These are phyloP conservation scores for Chascanopsetta lugubris DNA, from an alignment of 2,113 vertebrate genomes.

Conservation along the genomic window DNA sequence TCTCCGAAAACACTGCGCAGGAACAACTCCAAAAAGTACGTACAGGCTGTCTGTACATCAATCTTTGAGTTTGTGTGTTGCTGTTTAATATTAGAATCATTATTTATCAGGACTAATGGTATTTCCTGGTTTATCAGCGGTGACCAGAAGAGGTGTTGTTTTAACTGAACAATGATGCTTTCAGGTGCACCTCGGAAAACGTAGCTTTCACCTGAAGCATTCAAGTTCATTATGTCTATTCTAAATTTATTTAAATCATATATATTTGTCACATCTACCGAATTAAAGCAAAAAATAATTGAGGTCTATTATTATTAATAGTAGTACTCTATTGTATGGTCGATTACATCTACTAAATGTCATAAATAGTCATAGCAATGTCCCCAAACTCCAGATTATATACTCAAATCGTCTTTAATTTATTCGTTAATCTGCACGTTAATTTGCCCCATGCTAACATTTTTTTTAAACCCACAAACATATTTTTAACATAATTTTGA, in stretches of 20 bases:
- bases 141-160: background rate
- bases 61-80: background rate
- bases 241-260: background rate
- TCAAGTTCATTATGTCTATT: background rate
- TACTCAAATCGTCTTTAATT: background rate
- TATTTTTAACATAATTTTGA: no score
- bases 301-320: background rate
- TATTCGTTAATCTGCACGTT: background rate
- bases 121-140: background rate
- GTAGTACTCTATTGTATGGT: background rate
- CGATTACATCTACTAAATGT: background rate
- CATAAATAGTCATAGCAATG: background rate
- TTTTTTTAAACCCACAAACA: background rate
- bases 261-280: no score
- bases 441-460: background rate
- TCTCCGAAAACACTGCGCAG: slow-evolving; percentile 56
- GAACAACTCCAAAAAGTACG: slow-evolving; percentile 71
- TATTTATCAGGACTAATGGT: background rate
- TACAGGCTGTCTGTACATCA: background rate
- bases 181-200: slow-evolving; percentile 49
- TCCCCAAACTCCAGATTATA: background rate
- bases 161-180: slow-evolving; percentile 52
- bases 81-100: background rate
- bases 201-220: background rate
- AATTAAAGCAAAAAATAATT: no score